Conservation (phyloP, 1,140 invertebrate genomes). For the Ectropis grisescens region DNA sequence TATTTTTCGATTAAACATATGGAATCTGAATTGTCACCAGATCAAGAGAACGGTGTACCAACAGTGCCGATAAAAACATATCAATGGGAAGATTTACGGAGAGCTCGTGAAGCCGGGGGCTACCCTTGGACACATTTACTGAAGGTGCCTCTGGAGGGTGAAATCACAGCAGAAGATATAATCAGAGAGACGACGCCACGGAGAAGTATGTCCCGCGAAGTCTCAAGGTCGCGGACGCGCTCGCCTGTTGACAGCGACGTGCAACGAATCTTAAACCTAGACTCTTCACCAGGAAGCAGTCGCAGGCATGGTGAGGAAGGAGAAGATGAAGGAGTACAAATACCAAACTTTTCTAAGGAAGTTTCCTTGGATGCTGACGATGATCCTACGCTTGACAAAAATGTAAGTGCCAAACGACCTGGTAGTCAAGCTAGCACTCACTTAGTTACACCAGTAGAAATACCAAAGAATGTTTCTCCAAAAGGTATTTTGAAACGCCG, state of each 20-base stretch:
- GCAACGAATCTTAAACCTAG: conserved; percentile 58
- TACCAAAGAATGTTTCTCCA: conserved; percentile 53
- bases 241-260: conserved; percentile 38
- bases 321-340: conserved; percentile 53
- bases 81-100: conserved; percentile 79
- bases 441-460: conserved; percentile 33
- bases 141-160: conserved; percentile 68
- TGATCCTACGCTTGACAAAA: conserved; percentile 25
- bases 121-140: conserved; percentile 80
- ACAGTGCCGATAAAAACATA: conserved; percentile 77
- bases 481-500: conserved; percentile 64
- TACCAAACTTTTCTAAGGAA: conserved; percentile 68
- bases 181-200: conserved; percentile 50
- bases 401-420: conserved; percentile 18
- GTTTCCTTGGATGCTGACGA: conserved; percentile 63
- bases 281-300: conserved; percentile 65
- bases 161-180: conserved; percentile 64
- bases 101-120: conserved; percentile 72
- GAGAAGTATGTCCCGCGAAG: conserved; percentile 62
- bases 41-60: conserved; percentile 63
- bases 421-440: conserved; percentile 32
- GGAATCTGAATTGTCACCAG: conserved; percentile 65
- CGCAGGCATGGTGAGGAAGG: conserved; percentile 61
- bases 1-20: conserved; percentile 47
- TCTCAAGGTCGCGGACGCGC: conserved; percentile 51